phyloP scores from a whole-genome alignment of 2,113 vertebrate genomes.

The Syrmaticus mikado region DNA sequence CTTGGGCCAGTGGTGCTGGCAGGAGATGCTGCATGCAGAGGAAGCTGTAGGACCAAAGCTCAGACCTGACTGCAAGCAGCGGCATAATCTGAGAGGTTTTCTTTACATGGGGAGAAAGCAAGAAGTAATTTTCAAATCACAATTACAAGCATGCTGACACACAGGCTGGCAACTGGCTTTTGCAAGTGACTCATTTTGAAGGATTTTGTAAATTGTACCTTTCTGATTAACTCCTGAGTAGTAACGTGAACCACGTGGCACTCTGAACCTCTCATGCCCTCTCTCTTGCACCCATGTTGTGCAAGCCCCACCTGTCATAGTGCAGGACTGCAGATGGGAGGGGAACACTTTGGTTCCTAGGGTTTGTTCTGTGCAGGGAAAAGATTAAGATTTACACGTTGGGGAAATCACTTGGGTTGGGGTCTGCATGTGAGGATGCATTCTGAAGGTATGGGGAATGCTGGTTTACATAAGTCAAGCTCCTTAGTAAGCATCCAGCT shows the following conservation, averaged over 20 bases:
- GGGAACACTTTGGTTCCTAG: too few species aligned
- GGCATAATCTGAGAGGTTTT: neutral
- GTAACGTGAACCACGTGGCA: fast-evolving
- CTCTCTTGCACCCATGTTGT: neutral
- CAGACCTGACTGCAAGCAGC: neutral
- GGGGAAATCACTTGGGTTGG: fast-evolving
- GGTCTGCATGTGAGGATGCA: neutral
- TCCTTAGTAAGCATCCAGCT: neutral
- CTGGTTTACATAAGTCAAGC: neutral
- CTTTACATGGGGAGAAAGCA: neutral
- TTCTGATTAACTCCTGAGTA: neutral
- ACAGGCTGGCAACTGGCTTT: neutral
- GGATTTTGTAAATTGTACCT: neutral
- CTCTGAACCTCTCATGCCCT: fast-evolving
- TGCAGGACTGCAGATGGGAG: neutral
- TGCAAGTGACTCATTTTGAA: neutral
- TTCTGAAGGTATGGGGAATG: neutral
- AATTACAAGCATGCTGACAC: fast-evolving
- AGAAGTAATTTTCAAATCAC: neutral
- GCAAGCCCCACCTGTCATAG: neutral
- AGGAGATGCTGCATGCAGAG: neutral
- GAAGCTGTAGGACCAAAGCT: neutral
- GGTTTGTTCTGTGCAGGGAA: neutral
- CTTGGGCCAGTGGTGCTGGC: neutral
- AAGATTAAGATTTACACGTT: fast-evolving